These are phyloP conservation scores for Thecocarcelia acutangulata DNA, from an alignment of 2,888 invertebrate species.

Conservation along the genomic window DNA sequence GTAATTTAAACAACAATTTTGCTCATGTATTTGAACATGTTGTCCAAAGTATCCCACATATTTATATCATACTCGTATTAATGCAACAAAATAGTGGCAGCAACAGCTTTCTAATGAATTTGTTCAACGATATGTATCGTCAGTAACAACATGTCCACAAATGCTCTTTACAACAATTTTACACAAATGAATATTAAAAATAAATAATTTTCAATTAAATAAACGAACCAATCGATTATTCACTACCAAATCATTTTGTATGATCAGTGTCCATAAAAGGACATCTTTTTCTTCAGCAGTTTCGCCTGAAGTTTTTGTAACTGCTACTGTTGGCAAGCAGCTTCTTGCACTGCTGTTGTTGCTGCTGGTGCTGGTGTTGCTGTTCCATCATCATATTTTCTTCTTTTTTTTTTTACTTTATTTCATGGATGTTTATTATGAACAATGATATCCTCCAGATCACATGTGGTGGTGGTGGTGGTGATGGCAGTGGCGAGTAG, in stretches of 20 bases:
- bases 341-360: neutral
- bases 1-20: conserved; percentile 42
- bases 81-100: neutral
- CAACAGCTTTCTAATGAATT: conserved; percentile 63
- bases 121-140: conserved; percentile 51
- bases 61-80: neutral
- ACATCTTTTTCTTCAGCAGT: conserved; percentile 58
- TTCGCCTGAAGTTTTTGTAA: conserved; percentile 15
- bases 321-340: neutral
- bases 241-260: conserved; percentile 67
- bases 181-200: conserved; percentile 69
- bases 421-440: conserved; percentile 42
- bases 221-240: conserved; percentile 66
- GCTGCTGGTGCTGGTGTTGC: neutral
- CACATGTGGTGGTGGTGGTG: conserved; percentile 54
- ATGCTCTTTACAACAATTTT: conserved; percentile 52
- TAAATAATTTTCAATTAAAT: conserved; percentile 69
- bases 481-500: conserved; percentile 36
- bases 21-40: conserved; percentile 1
- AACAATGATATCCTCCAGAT: conserved; percentile 69
- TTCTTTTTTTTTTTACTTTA: conserved; percentile 9
- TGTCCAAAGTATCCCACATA: conserved; percentile 48
- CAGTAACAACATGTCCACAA: conserved; percentile 44
- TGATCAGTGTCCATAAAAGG: conserved; percentile 68
- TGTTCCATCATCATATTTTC: conserved; percentile 13